A percentile compares a stretch with the other conserved stretches of the same genome.
Conservation (phyloP, 2,113 vertebrate species). For the Triplophysa rosa region DNA sequence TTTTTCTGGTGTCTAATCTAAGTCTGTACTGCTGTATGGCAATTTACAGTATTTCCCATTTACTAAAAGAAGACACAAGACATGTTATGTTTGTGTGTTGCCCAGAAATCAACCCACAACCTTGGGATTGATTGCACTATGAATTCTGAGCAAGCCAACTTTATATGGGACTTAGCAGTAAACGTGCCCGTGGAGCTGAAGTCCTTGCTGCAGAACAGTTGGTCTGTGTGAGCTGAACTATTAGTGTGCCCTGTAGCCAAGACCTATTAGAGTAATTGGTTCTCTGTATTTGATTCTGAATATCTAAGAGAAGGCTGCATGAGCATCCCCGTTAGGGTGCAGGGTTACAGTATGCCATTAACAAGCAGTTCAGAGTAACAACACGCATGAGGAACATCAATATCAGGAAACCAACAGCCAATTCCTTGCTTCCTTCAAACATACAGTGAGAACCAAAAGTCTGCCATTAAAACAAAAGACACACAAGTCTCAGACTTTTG, state of each 20-base stretch:
- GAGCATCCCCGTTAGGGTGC: background rate
- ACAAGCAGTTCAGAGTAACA: constrained; percentile 27
- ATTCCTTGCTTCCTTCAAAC: background rate
- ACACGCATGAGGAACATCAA: background rate
- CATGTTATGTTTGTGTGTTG: too few relatives aligned
- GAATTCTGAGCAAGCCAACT: too few relatives aligned
- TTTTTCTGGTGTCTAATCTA: too few relatives aligned
- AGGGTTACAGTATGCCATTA: constrained; percentile 1
- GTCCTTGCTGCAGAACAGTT: constrained; percentile 11
- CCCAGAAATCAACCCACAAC: too few relatives aligned
- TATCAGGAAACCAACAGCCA: too few relatives aligned
- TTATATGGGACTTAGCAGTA: too few relatives aligned
- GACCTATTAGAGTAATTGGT: constrained; percentile 41
- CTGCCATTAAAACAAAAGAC: too few relatives aligned
- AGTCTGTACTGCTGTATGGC: too few relatives aligned
- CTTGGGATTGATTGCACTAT: too few relatives aligned
- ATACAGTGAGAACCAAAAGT: background rate
- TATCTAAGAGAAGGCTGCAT: constrained; percentile 13
- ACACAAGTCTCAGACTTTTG: too few relatives aligned
- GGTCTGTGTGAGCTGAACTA: constrained; percentile 14
- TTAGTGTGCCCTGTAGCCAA: constrained; percentile 2
- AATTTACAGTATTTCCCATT: too few relatives aligned
- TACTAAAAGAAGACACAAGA: too few relatives aligned
- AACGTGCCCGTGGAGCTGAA: background rate
- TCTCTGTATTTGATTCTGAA: constrained; percentile 4